Evolutionary conservation across 2,113 vertebrate species (phyloP).

Genomic region (Mus spicilegus): DNA sequence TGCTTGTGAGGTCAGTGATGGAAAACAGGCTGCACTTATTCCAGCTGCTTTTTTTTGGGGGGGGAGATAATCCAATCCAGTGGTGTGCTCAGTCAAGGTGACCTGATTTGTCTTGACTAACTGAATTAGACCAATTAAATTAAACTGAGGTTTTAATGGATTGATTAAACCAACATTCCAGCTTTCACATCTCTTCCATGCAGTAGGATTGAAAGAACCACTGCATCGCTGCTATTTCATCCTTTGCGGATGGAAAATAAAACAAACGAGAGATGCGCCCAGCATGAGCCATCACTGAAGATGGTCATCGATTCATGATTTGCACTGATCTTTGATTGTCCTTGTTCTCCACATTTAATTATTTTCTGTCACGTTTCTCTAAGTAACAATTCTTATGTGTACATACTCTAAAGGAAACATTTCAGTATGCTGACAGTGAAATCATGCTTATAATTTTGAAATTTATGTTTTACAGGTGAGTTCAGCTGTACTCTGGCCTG

Average conservation of each 20-base stretch:
- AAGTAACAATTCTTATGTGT: not conserved
- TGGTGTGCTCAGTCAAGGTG: conserved; percentile 34
- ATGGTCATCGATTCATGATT: not conserved
- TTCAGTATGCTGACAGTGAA: not conserved
- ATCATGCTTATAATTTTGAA: not conserved
- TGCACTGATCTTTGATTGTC: not conserved
- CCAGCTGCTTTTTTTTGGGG: not conserved
- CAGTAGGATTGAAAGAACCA: conserved; percentile 16
- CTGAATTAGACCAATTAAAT: conserved; percentile 65
- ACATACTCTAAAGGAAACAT: not conserved
- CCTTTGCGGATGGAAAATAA: conserved; percentile 23
- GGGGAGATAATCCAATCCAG: not conserved
- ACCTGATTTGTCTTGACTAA: conserved; percentile 63
- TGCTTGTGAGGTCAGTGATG: conserved; percentile 3
- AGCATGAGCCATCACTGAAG: not conserved
- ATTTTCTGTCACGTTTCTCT: conserved; percentile 26
- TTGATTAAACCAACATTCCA: conserved; percentile 35
- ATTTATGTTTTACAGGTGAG: not conserved
- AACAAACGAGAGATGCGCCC: not conserved
- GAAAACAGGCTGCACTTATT: conserved; percentile 30
- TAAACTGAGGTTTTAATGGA: conserved; percentile 55
- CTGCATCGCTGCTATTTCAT: not conserved
- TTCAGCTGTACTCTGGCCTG: not conserved
- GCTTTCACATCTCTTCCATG: conserved; percentile 6
- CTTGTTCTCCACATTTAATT: conserved; percentile 37